These are phyloP conservation scores for Oreochromis mossambicus DNA, from an alignment of 2,797 vertebrate genomes.

Conservation along the genomic window DNA sequence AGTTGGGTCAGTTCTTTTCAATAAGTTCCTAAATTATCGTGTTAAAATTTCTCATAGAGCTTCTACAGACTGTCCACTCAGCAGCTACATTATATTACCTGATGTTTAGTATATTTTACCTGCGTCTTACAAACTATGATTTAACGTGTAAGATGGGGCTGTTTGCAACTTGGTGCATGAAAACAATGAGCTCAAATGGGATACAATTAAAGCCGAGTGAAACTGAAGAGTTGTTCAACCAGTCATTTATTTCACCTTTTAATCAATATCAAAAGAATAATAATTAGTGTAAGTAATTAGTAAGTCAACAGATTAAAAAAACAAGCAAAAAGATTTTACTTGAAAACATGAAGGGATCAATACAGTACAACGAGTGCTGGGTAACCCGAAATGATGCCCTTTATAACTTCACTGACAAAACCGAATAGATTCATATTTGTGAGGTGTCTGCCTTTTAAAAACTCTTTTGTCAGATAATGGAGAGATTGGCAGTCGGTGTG, in stretches of 20 bases:
- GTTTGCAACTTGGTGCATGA: neutral
- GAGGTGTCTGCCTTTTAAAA: neutral
- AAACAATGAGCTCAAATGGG: neutral
- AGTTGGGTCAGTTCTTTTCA: neutral
- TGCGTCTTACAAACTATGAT: neutral
- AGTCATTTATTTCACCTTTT: neutral
- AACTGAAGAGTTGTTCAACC: neutral
- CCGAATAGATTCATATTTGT: neutral
- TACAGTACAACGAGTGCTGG: neutral
- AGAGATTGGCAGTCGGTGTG: neutral
- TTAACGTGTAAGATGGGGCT: accelerated
- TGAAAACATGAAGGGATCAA: neutral
- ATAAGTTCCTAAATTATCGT: neutral
- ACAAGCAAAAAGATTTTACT: neutral
- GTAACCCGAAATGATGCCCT: neutral
- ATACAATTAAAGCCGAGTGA: neutral
- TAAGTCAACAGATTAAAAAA: neutral
- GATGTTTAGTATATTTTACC: neutral
- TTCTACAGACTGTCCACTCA: neutral
- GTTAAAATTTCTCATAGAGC: neutral
- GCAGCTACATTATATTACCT: accelerated
- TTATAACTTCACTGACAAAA: neutral
- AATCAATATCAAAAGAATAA: neutral
- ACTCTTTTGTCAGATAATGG: neutral
- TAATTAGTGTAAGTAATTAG: accelerated